Base-by-base conservation (phyloP, 2,113 vertebrate genomes). In the Dasyornis broadbenti region DNA sequence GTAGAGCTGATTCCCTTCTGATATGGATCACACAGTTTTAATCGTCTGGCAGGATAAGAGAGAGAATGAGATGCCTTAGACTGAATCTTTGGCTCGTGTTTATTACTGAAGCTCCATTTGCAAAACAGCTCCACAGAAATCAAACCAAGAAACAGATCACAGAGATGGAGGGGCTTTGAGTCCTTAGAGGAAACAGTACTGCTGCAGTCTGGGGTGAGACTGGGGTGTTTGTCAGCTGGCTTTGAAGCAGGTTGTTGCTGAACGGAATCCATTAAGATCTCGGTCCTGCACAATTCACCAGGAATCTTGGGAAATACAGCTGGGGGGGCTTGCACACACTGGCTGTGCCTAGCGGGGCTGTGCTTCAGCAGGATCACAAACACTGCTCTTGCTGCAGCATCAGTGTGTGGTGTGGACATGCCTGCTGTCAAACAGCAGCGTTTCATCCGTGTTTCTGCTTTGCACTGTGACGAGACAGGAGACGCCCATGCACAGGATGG, bases 341-440 rank as follows among this genome's bases (percentile, higher is more conserved):
- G 2, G 11, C 15, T 37, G 71, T 63, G 80, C 39, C 57, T 39
- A 3, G 26, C 1, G 0, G 61, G 59, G 59, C 72, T 1, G 0
- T 44, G 35, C 53, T 49, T 60, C 57, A 26, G 23, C 30, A 11
- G 30, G 11, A 37, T 42, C 33, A 18, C 42, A 47, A 9, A 35
- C 21, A 2, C 35, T 7, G 14, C 3, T 53, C 49, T n/a, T 61
- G 69, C 33, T 56, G 26, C 45, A n/a, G 59, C 20, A 11, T 5
- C 68, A 21, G 49, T 1, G 11, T 21, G 9, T 5, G 3, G 3
- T 16, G 20, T 16, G 56, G n/a, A 11, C 17, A 0, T 31, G 22
- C 1, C 15, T 50, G 27, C 19, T 0, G 0, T 59, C 19, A 3
- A 40, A 15, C n/a, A 44, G 49, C 64, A 66, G 1, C 9, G 0